Evolutionary conservation across 2,113 vertebrate genomes (phyloP).

Genomic region (Eptesicus fuscus): DNA sequence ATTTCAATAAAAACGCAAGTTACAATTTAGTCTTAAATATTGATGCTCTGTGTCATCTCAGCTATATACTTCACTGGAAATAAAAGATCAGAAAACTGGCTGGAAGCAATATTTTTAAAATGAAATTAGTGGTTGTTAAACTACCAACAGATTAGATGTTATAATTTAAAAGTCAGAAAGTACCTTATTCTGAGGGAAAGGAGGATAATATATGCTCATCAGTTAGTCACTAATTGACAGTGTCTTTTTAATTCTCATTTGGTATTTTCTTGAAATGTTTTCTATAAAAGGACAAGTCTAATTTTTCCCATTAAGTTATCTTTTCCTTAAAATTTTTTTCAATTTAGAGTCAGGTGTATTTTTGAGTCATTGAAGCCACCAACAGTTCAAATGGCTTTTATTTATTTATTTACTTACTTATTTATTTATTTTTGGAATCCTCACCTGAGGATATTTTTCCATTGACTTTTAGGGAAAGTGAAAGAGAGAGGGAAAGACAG

Average conservation of each 20-base stretch:
- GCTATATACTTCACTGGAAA: not conserved
- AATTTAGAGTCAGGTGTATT: constrained; percentile 16
- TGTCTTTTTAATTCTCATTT: constrained; percentile 43
- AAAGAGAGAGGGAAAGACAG: too few relatives aligned
- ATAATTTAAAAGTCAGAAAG: constrained; percentile 51
- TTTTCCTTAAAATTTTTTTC: not conserved
- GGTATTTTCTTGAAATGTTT: constrained; percentile 47
- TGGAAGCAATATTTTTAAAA: constrained; percentile 25
- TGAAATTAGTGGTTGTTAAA: constrained; percentile 21
- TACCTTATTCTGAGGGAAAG: constrained; percentile 39
- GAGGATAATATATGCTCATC: constrained; percentile 1
- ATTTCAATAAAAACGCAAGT: constrained; percentile 50
- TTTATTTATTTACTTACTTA: too few relatives aligned
- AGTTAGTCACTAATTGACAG: constrained; percentile 26
- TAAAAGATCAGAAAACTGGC: constrained; percentile 16
- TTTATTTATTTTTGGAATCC: too few relatives aligned
- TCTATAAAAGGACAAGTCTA: not conserved
- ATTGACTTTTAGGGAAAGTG: too few relatives aligned
- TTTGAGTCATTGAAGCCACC: not conserved
- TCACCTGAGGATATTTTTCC: too few relatives aligned
- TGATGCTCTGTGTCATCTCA: not conserved
- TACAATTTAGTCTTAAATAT: constrained; percentile 4
- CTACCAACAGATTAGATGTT: constrained; percentile 39
- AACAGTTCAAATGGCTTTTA: not conserved
- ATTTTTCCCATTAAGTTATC: constrained; percentile 39